These are phyloP conservation scores for Papilio glaucus DNA, from an alignment of 1,140 invertebrate genomes.

Conservation along the genomic window DNA sequence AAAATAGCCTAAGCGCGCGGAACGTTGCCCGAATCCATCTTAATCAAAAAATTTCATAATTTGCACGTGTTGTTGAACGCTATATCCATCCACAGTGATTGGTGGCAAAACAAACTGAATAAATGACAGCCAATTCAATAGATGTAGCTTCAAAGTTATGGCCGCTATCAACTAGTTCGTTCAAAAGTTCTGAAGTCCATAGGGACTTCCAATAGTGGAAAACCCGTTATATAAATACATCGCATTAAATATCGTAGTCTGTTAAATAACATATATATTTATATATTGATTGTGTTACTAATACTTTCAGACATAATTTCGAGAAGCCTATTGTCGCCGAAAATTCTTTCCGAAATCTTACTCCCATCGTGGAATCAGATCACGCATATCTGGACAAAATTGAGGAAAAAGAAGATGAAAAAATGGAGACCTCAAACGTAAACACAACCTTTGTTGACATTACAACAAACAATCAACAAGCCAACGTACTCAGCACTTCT, in stretches of 20 bases:
- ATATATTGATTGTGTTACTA: not conserved
- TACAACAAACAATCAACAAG: not conserved
- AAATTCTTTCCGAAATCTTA: not conserved
- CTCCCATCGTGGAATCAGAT: too few species aligned
- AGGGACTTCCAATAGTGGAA: too few species aligned
- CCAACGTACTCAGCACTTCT: not conserved
- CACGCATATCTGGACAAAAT: not conserved
- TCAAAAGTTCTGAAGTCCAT: too few species aligned
- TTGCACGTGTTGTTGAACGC: constrained; percentile 24
- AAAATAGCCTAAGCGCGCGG: constrained; percentile 8
- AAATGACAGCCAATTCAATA: constrained; percentile 9
- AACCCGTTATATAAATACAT: too few species aligned
- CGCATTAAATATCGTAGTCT: too few species aligned
- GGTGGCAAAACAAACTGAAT: constrained; percentile 14
- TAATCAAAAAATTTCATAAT: constrained; percentile 1
- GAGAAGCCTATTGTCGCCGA: not conserved
- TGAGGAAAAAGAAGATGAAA: not conserved
- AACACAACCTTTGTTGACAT: not conserved
- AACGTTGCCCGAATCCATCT: not conserved
- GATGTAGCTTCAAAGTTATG: constrained; percentile 4
- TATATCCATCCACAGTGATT: constrained; percentile 12
- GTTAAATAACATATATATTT: not conserved
- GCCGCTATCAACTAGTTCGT: too few species aligned
- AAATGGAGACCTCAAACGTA: not conserved
- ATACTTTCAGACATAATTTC: not conserved